phyloP scores from a whole-genome alignment of 2,888 invertebrate genomes.

The Drosophila mettleri region DNA sequence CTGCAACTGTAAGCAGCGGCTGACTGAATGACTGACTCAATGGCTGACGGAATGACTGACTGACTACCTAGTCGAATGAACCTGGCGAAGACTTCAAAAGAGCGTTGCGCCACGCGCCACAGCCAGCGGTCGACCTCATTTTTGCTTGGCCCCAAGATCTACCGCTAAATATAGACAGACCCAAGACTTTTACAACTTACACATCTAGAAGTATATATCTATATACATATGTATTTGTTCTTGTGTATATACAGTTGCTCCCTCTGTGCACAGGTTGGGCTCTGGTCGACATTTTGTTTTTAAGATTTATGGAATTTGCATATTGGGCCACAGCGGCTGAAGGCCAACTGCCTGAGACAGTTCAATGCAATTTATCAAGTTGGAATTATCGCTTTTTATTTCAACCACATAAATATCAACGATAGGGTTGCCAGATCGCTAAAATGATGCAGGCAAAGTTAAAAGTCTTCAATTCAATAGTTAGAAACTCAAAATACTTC shows the following conservation, averaged over 20 bases:
- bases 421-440: constrained; percentile 4
- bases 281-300: constrained; percentile 39
- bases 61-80: constrained; percentile 8
- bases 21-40: background rate
- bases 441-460: background rate
- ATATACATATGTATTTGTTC: background rate
- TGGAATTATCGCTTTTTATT: constrained; percentile 27
- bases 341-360: constrained; percentile 68
- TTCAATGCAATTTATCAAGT: constrained; percentile 65
- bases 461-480: background rate
- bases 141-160: constrained; percentile 47
- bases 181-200: constrained; percentile 44
- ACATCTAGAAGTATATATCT: constrained; percentile 2
- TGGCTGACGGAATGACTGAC: background rate
- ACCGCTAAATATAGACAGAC: constrained; percentile 62
- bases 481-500: background rate
- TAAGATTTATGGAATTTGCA: constrained; percentile 60
- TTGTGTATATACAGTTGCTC: constrained; percentile 41
- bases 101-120: constrained; percentile 44
- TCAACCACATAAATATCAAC: background rate
- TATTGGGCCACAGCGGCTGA: constrained; percentile 49
- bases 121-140: constrained; percentile 63
- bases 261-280: constrained; percentile 51
- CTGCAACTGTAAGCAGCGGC: constrained; percentile 8
- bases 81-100: constrained; percentile 66